phyloP scores from a whole-genome alignment of 2,113 vertebrate species.

The Apodemus sylvaticus region DNA sequence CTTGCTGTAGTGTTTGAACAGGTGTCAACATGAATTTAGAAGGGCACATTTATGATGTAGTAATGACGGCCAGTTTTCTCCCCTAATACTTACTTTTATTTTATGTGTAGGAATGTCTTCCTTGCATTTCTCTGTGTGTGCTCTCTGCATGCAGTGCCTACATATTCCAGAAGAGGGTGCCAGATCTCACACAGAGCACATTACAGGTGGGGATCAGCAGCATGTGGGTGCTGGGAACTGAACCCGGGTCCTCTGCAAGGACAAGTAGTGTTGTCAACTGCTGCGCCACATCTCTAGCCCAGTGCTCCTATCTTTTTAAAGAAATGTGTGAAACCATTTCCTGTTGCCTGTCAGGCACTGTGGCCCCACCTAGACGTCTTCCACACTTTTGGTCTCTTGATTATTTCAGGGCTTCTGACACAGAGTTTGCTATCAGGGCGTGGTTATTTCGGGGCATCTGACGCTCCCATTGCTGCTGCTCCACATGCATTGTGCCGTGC shows the following conservation, averaged over 20 bases:
- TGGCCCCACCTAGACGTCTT: background rate
- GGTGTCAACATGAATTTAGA: background rate
- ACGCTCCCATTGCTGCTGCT: no score
- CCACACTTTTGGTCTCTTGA: background rate
- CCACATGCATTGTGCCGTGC: accelerated
- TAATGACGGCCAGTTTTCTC: background rate
- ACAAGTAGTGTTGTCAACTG: background rate
- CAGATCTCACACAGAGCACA: background rate
- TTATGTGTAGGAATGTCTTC: background rate
- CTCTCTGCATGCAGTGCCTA: background rate
- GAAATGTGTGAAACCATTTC: background rate
- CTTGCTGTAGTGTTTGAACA: background rate
- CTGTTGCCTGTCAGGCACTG: background rate
- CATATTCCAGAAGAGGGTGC: background rate
- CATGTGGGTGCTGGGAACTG: background rate
- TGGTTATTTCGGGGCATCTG: background rate
- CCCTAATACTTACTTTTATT: background rate
- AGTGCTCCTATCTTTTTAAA: background rate
- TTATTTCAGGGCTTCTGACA: background rate
- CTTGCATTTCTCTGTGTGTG: background rate
- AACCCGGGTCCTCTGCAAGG: background rate
- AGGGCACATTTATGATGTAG: background rate
- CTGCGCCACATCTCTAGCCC: no score
- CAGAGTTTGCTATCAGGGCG: no score
- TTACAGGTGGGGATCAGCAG: no score